Conservation (phyloP, 2,797 vertebrate genomes). For the Capromys pilorides region DNA sequence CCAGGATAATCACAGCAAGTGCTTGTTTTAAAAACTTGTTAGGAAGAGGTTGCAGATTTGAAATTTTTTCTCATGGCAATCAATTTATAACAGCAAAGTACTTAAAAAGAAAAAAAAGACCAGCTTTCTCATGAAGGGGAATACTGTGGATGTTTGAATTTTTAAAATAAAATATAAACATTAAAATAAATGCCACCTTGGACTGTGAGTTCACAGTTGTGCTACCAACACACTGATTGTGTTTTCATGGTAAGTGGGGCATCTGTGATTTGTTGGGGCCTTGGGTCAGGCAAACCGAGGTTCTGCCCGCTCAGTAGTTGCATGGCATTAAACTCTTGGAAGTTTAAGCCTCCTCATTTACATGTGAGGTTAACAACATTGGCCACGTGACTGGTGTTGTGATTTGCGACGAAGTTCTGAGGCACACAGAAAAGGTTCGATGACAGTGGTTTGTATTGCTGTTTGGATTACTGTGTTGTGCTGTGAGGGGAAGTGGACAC, state of each 20-base stretch:
- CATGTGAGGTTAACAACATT: not conserved
- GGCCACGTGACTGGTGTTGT: not conserved
- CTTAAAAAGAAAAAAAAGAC: not conserved
- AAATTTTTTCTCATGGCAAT: not conserved
- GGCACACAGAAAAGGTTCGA: not conserved
- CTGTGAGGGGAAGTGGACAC: not conserved
- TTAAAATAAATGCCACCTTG: conserved; percentile 17
- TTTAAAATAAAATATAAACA: conserved; percentile 24
- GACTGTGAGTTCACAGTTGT: not conserved
- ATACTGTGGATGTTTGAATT: not conserved
- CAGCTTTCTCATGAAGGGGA: not conserved
- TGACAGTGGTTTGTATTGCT: not conserved
- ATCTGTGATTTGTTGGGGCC: not conserved
- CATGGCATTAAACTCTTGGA: not conserved
- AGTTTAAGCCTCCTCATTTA: not conserved
- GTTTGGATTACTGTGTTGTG: conserved; percentile 9
- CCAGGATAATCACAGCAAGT: not conserved
- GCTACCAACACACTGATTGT: not conserved
- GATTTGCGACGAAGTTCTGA: not conserved
- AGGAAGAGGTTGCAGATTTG: not conserved
- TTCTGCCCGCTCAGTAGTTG: not conserved
- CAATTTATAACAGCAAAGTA: conserved; percentile 13
- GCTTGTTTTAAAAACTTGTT: not conserved
- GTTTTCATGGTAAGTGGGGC: not conserved
- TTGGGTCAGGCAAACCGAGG: not conserved